Percentiles rank a stretch among this genome's conserved stretches.
phyloP scores from a whole-genome alignment of 2,113 vertebrate species.

The Trematomus loennbergii region DNA sequence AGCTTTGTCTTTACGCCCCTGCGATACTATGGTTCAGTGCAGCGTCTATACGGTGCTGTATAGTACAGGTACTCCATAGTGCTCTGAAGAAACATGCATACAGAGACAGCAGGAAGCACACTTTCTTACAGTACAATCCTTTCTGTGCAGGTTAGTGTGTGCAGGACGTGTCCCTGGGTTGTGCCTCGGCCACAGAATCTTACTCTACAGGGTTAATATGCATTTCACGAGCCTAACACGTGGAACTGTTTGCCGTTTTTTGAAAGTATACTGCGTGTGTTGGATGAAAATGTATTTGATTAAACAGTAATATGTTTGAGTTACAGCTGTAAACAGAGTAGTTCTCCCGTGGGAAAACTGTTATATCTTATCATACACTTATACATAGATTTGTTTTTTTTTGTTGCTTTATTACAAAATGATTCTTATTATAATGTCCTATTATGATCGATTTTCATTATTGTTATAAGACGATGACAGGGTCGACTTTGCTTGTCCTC shows the following conservation, averaged over 20 bases:
- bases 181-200: constrained; percentile 57
- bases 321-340: constrained; percentile 79
- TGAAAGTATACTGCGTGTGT: constrained; percentile 34
- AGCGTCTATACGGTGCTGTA: constrained; percentile 83
- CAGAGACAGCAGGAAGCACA: constrained; percentile 82
- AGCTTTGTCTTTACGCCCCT: constrained; percentile 64
- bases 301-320: constrained; percentile 62
- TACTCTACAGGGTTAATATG: constrained; percentile 41
- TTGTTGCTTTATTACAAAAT: constrained; percentile 78
- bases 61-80: constrained; percentile 81
- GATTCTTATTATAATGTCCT: constrained; percentile 74
- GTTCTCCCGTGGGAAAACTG: constrained; percentile 67
- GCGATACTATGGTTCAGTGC: constrained; percentile 82
- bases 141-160: constrained; percentile 77
- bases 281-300: constrained; percentile 56
- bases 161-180: constrained; percentile 59
- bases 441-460: constrained; percentile 69
- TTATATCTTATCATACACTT: constrained; percentile 74
- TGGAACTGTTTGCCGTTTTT: constrained; percentile 26
- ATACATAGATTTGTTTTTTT: constrained; percentile 71
- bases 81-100: constrained; percentile 83
- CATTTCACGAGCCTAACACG: constrained; percentile 61
- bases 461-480: constrained; percentile 74
- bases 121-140: constrained; percentile 82
- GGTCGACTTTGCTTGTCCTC: constrained; percentile 73